Conservation (phyloP, 2,797 vertebrate species). For the Percopsis omiscomaycus region DNA sequence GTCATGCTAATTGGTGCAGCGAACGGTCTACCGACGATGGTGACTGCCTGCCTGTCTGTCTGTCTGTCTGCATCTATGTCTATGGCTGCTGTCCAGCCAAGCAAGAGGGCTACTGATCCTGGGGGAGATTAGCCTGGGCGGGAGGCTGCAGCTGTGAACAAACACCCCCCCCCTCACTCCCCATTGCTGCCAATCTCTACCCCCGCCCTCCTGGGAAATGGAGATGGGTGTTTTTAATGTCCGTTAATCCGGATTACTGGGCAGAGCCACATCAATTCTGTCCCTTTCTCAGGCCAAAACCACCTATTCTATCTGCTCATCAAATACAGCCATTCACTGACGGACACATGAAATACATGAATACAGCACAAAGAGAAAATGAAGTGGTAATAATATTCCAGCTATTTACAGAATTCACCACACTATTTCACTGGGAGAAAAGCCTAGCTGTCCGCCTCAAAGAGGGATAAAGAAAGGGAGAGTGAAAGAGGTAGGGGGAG, state of each 20-base stretch:
- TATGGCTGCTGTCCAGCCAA: slow-evolving; percentile 34
- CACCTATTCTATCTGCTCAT: slow-evolving; percentile 64
- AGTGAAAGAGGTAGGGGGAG: slow-evolving; percentile 9
- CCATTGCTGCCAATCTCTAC: slow-evolving; percentile 30
- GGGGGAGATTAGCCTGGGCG: slow-evolving; percentile 60
- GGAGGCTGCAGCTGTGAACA: slow-evolving; percentile 73
- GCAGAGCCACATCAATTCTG: slow-evolving; percentile 69
- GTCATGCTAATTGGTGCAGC: neutral
- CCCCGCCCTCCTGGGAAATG: slow-evolving; percentile 68
- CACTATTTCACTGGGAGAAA: neutral
- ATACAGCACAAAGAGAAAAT: slow-evolving; percentile 72
- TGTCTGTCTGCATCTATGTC: slow-evolving; percentile 20
- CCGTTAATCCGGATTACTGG: slow-evolving; percentile 79
- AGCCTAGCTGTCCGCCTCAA: too few relatives aligned
- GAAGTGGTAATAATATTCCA: slow-evolving; percentile 67
- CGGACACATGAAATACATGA: slow-evolving; percentile 66
- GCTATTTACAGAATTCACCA: slow-evolving; percentile 47
- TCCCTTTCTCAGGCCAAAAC: slow-evolving; percentile 63
- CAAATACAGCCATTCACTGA: slow-evolving; percentile 69
- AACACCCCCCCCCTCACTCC: slow-evolving; percentile 23
- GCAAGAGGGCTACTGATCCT: slow-evolving; percentile 48
- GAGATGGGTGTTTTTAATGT: slow-evolving; percentile 76
- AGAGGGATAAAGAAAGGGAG: slow-evolving; percentile 5
- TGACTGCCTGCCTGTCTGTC: slow-evolving; percentile 31
- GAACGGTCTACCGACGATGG: neutral